Evolutionary conservation across 2,888 invertebrate genomes (phyloP), one percentile per base, ranked within the genome.

Genomic region (Hermaeophaga mercurialis): DNA sequence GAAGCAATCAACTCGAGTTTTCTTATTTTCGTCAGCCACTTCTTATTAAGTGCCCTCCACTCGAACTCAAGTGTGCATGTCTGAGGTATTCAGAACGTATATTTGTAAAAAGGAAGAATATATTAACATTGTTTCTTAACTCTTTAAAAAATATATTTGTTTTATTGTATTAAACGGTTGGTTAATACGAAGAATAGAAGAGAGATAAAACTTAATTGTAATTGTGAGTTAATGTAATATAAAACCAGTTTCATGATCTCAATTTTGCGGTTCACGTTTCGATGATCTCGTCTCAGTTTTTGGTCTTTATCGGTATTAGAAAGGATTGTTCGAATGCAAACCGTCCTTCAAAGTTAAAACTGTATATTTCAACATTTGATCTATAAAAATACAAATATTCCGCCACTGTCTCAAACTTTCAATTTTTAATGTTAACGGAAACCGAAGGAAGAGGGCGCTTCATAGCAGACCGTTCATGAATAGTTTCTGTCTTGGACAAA

Each of bases 151-250:
- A n/a, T n/a, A n/a, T n/a, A n/a, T n/a, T n/a, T n/a, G n/a, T 34
- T 56, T 50, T 26, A 56, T 56, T 45, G 50, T 56, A 44, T 50
- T 17, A 50, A 50, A 45, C 50, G 33, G 50, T 44, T 26, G 34
- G 58, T 47, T 58, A 39, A 57, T 55, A 65, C 61, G 63, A 56
- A 49, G 61, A 49, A 44, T 50, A 19, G 44, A 63, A 65, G 64
- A 69, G 65, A 66, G 63, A 66, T 66, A 64, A 64, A 66, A 61
- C 65, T 69, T n/a, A n/a, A n/a, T n/a, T n/a, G n/a, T n/a, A 67
- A 69, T 67, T 66, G 66, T 59, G 44, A 60, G 59, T 64, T 67
- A 67, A 68, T 66, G 65, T 62, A 67, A 66, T 66, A 64, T 66
- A 65, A 66, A 66, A 66, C 66, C 59, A 52, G 64, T 64, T 65